phyloP scores from a whole-genome alignment of 2,888 invertebrate species.

The Parnassius mnemosyne region DNA sequence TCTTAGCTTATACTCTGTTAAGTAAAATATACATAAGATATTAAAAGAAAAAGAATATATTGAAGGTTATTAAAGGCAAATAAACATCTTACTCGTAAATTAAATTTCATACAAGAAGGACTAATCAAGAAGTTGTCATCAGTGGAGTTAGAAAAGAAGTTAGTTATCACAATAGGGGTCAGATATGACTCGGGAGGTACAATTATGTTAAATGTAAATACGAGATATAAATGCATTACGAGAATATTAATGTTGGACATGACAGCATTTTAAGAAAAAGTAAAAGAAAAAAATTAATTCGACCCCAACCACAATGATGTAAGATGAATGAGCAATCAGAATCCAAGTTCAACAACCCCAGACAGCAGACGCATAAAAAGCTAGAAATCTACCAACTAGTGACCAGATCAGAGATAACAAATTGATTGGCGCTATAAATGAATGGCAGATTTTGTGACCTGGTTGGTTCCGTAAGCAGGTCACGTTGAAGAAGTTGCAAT shows the following conservation, averaged over 20 bases:
- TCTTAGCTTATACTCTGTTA: no score
- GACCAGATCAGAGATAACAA: constrained; percentile 72
- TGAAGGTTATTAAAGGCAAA: no score
- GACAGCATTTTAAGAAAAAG: constrained; percentile 45
- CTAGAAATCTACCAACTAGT: constrained; percentile 69
- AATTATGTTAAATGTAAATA: constrained; percentile 16
- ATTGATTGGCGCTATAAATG: constrained; percentile 77
- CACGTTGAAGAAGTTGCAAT: constrained; percentile 62
- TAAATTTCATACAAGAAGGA: no score
- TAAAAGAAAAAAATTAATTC: constrained; percentile 54
- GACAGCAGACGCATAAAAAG: constrained; percentile 76
- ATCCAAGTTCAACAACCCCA: constrained; percentile 72
- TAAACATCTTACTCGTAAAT: no score
- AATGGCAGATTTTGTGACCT: constrained; percentile 65
- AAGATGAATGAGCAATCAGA: constrained; percentile 78
- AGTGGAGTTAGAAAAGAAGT: constrained; percentile 24
- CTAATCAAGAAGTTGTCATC: constrained; percentile 2
- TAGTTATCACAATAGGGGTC: constrained; percentile 24
- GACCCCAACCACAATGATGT: constrained; percentile 71
- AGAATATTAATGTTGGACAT: constrained; percentile 49
- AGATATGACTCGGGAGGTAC: constrained; percentile 43
- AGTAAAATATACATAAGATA: no score
- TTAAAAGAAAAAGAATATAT: no score
- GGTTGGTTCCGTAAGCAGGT: constrained; percentile 58
- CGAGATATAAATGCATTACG: constrained; percentile 37